Evolutionary conservation across 2,888 invertebrate species (phyloP).

Genomic region (Lasioglossum malachurum): DNA sequence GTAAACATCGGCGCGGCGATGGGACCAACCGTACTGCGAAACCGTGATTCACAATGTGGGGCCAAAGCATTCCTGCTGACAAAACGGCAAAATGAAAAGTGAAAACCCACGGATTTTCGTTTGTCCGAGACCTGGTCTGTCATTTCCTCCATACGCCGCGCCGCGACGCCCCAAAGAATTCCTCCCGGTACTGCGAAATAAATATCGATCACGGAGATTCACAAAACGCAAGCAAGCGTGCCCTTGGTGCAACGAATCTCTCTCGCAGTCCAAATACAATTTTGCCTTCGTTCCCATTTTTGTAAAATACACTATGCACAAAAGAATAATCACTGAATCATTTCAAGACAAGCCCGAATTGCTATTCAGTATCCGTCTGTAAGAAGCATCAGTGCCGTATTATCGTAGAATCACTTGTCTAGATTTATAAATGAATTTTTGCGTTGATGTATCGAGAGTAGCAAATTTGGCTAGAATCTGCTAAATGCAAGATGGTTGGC

Average conservation of each 20-base stretch:
- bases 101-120: background rate
- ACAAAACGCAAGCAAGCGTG: background rate
- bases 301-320: background rate
- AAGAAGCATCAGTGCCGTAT: background rate
- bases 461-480: background rate
- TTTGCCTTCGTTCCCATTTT: background rate
- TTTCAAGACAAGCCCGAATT: background rate
- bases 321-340: background rate
- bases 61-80: background rate
- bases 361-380: background rate
- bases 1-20: slow-evolving; percentile 23
- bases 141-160: background rate
- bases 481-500: no score
- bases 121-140: background rate
- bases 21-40: background rate
- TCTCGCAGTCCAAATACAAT: background rate
- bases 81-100: background rate
- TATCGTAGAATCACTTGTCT: no score
- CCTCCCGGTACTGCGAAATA: background rate
- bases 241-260: background rate
- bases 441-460: background rate
- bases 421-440: no score
- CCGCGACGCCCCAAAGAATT: background rate
- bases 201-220: background rate
- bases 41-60: background rate